These are phyloP conservation scores for Argyresthia goedartella DNA, from an alignment of 2,888 invertebrate genomes.

Conservation along the genomic window DNA sequence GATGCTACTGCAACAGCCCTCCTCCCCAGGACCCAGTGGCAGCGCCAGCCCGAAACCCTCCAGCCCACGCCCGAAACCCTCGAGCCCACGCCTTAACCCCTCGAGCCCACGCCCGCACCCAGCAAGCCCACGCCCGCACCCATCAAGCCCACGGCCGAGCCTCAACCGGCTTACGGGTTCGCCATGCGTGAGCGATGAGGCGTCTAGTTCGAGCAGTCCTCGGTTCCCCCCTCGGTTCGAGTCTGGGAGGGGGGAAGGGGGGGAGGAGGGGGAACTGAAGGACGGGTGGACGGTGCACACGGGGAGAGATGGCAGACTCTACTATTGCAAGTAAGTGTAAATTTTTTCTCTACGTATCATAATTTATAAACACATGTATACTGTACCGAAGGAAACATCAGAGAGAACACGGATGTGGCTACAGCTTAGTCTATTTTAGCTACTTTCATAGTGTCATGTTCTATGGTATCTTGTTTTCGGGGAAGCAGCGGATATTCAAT, in stretches of 20 bases:
- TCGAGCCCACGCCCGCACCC: constrained; percentile 41
- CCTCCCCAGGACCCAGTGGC: constrained; percentile 45
- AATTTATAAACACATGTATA: too few relatives aligned
- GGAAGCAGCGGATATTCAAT: too few relatives aligned
- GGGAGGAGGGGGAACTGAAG: constrained; percentile 72
- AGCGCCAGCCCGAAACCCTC: constrained; percentile 38
- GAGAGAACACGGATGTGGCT: too few relatives aligned
- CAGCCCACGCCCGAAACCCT: constrained; percentile 38
- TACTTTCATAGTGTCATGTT: too few relatives aligned
- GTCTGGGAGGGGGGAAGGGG: constrained; percentile 48
- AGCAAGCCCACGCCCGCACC: constrained; percentile 20
- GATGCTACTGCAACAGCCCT: constrained; percentile 67
- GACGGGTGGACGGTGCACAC: constrained; percentile 86
- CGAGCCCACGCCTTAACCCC: constrained; percentile 18
- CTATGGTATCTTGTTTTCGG: too few relatives aligned
- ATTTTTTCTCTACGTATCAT: neutral
- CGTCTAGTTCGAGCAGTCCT: constrained; percentile 36
- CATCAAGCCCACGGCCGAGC: constrained; percentile 40
- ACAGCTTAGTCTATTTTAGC: too few relatives aligned
- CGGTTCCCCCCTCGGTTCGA: constrained; percentile 29
- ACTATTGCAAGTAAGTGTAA: constrained; percentile 90
- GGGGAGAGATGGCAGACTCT: constrained; percentile 83
- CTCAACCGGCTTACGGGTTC: constrained; percentile 38
- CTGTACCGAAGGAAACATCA: too few relatives aligned
- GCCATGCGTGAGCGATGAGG: constrained; percentile 40